Conservation (phyloP, 2,888 invertebrate genomes). For the Orthosia incerta region DNA sequence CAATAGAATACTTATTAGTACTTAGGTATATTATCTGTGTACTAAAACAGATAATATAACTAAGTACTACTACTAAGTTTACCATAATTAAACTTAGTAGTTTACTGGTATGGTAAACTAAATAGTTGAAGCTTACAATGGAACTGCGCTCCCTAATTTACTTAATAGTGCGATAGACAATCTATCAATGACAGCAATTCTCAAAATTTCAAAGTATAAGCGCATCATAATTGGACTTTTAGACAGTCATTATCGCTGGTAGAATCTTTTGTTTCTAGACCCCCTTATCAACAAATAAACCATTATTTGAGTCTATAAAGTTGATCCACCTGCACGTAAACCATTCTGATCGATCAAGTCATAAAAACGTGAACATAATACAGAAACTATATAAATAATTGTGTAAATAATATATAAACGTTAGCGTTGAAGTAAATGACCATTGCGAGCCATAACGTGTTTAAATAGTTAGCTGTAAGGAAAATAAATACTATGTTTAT, state of each 20-base stretch:
- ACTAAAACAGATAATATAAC: too few species aligned
- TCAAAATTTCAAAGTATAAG: neutral
- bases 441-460: constrained; percentile 74
- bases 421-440: constrained; percentile 48
- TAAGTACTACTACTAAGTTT: too few species aligned
- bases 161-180: neutral
- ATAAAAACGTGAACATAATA: constrained; percentile 48
- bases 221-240: neutral
- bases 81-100: too few species aligned
- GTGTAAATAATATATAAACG: constrained; percentile 61
- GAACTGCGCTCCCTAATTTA: too few species aligned
- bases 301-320: too few species aligned
- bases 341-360: neutral
- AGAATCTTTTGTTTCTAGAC: too few species aligned
- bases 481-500: constrained; percentile 73
- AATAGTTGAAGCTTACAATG: too few species aligned
- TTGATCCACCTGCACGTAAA: neutral
- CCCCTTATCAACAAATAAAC: too few species aligned
- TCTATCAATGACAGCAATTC: neutral
- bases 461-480: constrained; percentile 63
- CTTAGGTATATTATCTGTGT: too few species aligned
- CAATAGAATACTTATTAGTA: too few species aligned
- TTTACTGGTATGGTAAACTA: too few species aligned
- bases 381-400: constrained; percentile 38
- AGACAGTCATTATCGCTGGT: neutral